Evolutionary conservation across 2,888 invertebrate genomes (phyloP).

Genomic region (Drosophila kokeensis): DNA sequence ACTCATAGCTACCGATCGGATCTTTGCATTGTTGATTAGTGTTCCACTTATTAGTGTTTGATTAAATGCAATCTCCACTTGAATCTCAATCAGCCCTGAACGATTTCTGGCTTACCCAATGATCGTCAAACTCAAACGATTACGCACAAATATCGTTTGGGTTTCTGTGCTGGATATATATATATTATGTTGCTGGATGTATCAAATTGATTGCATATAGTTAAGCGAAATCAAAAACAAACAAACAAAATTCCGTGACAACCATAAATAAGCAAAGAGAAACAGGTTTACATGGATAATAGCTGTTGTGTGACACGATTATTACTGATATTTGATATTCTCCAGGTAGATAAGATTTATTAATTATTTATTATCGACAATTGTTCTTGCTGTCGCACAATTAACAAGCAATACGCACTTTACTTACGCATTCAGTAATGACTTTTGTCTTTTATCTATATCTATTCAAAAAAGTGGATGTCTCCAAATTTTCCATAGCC

Average conservation of each 20-base stretch:
- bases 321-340: slow-evolving; percentile 26
- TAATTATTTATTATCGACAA: slow-evolving; percentile 62
- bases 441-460: slow-evolving; percentile 2
- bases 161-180: neutral
- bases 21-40: slow-evolving; percentile 63
- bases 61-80: slow-evolving; percentile 60
- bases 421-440: slow-evolving; percentile 22
- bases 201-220: slow-evolving; percentile 30
- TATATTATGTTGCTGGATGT: slow-evolving; percentile 34
- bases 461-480: neutral
- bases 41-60: slow-evolving; percentile 65
- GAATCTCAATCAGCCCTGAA: slow-evolving; percentile 69
- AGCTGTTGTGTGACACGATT: slow-evolving; percentile 12
- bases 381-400: neutral
- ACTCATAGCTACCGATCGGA: slow-evolving; percentile 48
- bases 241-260: slow-evolving; percentile 43
- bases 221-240: slow-evolving; percentile 15
- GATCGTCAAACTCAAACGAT: slow-evolving; percentile 25
- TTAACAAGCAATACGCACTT: slow-evolving; percentile 16
- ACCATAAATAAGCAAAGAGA: slow-evolving; percentile 43
- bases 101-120: slow-evolving; percentile 20
- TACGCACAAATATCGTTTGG: slow-evolving; percentile 1
- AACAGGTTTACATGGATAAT: slow-evolving; percentile 49
- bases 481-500: neutral
- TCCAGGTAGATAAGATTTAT: slow-evolving; percentile 59